Base-by-base conservation (phyloP, 2,113 vertebrate genomes). In the Myxocyprinus asiaticus region DNA sequence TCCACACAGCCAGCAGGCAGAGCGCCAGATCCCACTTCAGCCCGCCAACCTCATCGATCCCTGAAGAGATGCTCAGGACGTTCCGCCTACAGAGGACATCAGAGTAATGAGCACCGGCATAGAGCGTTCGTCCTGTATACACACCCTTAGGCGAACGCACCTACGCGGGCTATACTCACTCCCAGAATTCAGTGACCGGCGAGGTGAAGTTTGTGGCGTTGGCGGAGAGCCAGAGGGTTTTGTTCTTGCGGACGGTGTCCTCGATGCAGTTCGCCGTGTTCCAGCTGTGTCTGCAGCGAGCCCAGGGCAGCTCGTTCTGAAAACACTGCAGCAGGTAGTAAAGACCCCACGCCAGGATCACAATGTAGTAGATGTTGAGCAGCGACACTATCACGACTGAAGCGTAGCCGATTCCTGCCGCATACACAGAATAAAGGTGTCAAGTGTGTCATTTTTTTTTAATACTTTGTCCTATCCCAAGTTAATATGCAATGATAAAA, bases 281-380 rank as follows among this genome's bases (percentile, higher is more conserved):
- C 98, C 98, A 99, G 78, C 90, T 89, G 87, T 99, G 97, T 63
- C 94, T 92, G 91, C 98, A 99, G 82, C 94, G 94, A 0, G 98
- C 95, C 98, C 98, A 99, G 0, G 98, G 98, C 61, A 99, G 95
- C 81, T 96, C 94, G 0, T 92, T 90, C 88, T 96, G 96, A 88
- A 99, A 98, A 58, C 96, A 97, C 83, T 99, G 96, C 86, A 98
- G 94, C 85, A 99, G 93, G 91, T 99, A 99, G 89, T 99, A 99
- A 14, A 96, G 91, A 71, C 96, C 97, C 98, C 98, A 99, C 81
- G 97, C 98, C 93, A 99, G 90, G 92, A 99, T 99, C 89, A 99
- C 91, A 0, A 99, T 97, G 92, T 99, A 99, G 92, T 99, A 99
- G 72, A 99, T 87, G 3, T 99, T 99, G 87, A 99, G 93, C 78